Base-by-base conservation (phyloP, 2,797 vertebrate species). In the Sebastes dallii region DNA sequence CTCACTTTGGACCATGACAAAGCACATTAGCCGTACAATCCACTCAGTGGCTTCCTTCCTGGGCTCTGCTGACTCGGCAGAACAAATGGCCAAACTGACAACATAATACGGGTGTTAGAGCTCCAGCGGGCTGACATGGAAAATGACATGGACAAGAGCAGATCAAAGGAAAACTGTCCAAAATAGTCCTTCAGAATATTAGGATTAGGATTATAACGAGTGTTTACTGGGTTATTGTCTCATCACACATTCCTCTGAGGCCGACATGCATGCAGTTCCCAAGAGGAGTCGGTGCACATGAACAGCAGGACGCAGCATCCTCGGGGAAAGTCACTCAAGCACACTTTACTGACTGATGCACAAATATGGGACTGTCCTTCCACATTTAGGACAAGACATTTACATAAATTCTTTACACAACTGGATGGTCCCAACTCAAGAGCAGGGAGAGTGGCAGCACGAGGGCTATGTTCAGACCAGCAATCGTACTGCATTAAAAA, bases 61-160 rank as follows among this genome's bases (percentile, higher is more conserved):
- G 64, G 59, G 50, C 64, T 52, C 61, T 34, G 85, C 88, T 88
- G 87, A 90, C 77, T 88, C 68, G 1, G 85, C 82, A 85, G 58
- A 83, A 86, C 75, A 39, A 87, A 84, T 60, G 32, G 72, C 72
- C 72, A 12, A 5, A 52, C 72, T 71, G 83, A 90, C 81, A 86
- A 82, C 85, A 59, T 25, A 75, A 85, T 68, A 82, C 24, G 60
- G 75, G 39, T 59, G 86, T 81, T 59, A 60, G 52, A 25, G 72
- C 56, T 59, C 55, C 56, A 6, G 32, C 3, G 12, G 65, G 59
- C 71, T 14, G 73, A 64, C 75, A 24, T 39, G 66, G 50, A 74
- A 66, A 25, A 72, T 56, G 8, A 83, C 77, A 73, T 22, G 69
- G 32, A 34, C 11, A 1, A 22, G 27, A 75, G 58, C 36, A 16